Percentiles rank a stretch among this genome's conserved stretches.
phyloP scores from a whole-genome alignment of 2,113 vertebrate genomes.

The Scomber japonicus region DNA sequence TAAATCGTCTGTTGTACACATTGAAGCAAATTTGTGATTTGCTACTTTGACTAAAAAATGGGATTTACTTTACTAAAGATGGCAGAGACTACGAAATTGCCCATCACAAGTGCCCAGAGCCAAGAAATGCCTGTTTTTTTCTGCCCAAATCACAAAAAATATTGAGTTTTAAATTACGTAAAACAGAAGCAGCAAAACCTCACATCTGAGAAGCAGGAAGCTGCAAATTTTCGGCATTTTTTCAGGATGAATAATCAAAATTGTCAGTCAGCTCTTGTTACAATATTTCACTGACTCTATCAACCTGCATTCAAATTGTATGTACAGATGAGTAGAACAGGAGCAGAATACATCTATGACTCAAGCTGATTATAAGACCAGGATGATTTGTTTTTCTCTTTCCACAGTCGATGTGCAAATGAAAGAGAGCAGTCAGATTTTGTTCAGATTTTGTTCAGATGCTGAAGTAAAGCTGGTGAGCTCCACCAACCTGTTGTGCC shows the following conservation, averaged over 20 bases:
- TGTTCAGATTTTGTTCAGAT: constrained; percentile 10
- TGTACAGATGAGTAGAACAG: constrained; percentile 5
- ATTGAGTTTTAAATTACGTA: not conserved
- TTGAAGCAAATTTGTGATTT: too few relatives aligned
- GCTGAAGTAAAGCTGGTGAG: constrained; percentile 54
- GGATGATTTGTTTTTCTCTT: constrained; percentile 26
- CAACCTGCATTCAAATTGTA: constrained; percentile 12
- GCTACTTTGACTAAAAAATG: too few relatives aligned
- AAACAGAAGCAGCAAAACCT: not conserved
- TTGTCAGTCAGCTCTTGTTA: not conserved
- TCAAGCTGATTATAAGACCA: not conserved
- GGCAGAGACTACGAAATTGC: not conserved
- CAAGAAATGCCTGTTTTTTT: not conserved
- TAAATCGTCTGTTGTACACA: too few relatives aligned
- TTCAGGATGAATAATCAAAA: not conserved
- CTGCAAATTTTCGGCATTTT: not conserved
- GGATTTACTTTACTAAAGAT: too few relatives aligned
- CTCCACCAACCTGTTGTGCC: constrained; percentile 74
- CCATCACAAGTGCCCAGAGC: not conserved
- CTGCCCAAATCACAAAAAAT: not conserved
- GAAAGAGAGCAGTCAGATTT: constrained; percentile 43
- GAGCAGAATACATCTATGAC: constrained; percentile 31
- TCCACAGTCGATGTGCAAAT: constrained; percentile 34
- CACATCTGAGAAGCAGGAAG: not conserved
- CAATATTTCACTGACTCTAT: not conserved